These are phyloP conservation scores for Halictus quadricinctus DNA, from an alignment of 2,888 invertebrate species.

Conservation along the genomic window DNA sequence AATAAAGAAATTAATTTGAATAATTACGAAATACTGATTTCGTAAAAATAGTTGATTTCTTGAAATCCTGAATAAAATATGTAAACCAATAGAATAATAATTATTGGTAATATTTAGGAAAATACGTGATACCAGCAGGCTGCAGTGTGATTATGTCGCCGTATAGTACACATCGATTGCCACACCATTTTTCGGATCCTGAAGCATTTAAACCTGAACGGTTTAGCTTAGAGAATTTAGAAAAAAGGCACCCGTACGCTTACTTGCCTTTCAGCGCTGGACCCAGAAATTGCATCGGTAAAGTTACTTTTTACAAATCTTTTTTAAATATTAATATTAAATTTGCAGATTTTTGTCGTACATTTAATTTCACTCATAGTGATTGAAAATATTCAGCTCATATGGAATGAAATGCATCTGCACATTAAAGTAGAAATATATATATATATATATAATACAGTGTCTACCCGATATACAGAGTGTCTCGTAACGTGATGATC, in stretches of 20 bases:
- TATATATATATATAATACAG: background rate
- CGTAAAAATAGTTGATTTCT: too few relatives aligned
- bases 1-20: too few relatives aligned
- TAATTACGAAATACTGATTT: too few relatives aligned
- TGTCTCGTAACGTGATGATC: too few relatives aligned
- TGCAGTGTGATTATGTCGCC: slow-evolving; percentile 84
- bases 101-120: slow-evolving; percentile 32
- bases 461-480: too few relatives aligned
- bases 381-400: too few relatives aligned
- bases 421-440: background rate
- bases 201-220: slow-evolving; percentile 85
- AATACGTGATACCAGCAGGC: slow-evolving; percentile 77
- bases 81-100: background rate
- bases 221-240: slow-evolving; percentile 83
- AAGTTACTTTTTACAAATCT: slow-evolving; percentile 27
- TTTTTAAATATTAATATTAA: background rate
- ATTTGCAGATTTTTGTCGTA: background rate
- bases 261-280: slow-evolving; percentile 86
- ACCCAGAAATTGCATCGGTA: slow-evolving; percentile 84
- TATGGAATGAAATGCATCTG: background rate
- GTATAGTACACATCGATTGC: slow-evolving; percentile 84
- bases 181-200: slow-evolving; percentile 84
- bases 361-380: too few relatives aligned
- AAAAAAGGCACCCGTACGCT: slow-evolving; percentile 84
- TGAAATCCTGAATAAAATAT: too few relatives aligned